These are phyloP conservation scores for Maconellicoccus hirsutus DNA, from an alignment of 1,140 invertebrate species.

Conservation along the genomic window DNA sequence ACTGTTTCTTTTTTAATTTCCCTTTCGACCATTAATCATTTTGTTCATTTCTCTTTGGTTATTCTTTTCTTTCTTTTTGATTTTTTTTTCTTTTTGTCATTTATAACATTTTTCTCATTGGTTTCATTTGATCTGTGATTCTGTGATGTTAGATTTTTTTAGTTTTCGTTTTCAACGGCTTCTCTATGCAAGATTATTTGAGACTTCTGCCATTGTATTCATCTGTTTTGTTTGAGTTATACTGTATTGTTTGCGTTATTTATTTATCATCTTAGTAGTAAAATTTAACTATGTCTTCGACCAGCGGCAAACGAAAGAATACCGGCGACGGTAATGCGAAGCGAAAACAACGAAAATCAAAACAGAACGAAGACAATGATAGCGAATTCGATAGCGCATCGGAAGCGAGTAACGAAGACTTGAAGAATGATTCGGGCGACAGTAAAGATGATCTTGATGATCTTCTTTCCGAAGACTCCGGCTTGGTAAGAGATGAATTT, in stretches of 20 bases:
- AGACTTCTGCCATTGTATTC: slow-evolving; percentile 9
- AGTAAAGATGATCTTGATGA: slow-evolving; percentile 35
- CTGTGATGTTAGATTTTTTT: neutral
- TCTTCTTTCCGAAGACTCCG: neutral
- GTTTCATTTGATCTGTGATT: neutral
- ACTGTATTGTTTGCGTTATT: neutral
- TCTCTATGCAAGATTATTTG: neutral
- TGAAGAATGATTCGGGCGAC: slow-evolving; percentile 33
- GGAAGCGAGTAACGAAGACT: slow-evolving; percentile 31
- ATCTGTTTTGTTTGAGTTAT: neutral
- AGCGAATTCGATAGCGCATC: slow-evolving; percentile 34
- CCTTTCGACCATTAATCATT: neutral
- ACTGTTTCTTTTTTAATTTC: slow-evolving; percentile 9
- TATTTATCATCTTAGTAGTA: neutral
- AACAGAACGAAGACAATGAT: slow-evolving; percentile 34
- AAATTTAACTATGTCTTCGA: neutral
- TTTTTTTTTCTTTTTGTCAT: neutral
- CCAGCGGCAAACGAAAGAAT: neutral
- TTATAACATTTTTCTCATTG: neutral
- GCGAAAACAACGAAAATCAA: slow-evolving; percentile 26
- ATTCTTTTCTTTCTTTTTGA: neutral
- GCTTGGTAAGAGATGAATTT: slow-evolving; percentile 21
- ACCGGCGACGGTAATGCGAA: slow-evolving; percentile 2
- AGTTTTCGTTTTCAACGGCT: neutral
- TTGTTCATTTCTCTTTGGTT: neutral